Evolutionary conservation across 2,888 invertebrate species (phyloP), one percentile per base, ranked within the genome.

Genomic region (Schrankia costaestrigalis): DNA sequence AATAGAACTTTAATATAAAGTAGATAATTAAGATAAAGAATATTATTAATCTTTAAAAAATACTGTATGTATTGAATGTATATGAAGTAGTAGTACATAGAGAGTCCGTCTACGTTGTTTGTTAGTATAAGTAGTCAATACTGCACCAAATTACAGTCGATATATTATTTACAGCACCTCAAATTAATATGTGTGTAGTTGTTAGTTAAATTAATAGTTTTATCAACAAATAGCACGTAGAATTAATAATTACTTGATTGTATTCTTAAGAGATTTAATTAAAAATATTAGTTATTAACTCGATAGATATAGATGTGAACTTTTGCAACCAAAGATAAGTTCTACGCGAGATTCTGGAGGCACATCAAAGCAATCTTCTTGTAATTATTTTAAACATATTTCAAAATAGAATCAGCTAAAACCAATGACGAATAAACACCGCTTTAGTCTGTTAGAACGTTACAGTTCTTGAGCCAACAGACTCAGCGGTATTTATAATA

Each of bases 391-490:
- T 27, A 13, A 29, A 29, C 35, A 40, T 4, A 12, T 10, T 5
- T 4, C 1, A 35, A 13, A 15, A 6, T 53, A 50, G 51, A 54
- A 26, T 31, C 25, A 35, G 2, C 18, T 17, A 38, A 35, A 35
- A 19, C 10, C 31, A 41, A 51, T 58, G 29, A 42, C 40, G 41
- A 63, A 69, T 77, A 81, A 82, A 84, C 67, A 79, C 80, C 74
- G 63, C 57, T 59, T 52, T 57, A 64, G 78, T 76, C 84, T 84
- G 84, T 76, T 77, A 78, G 84, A 84, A 83, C 82, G 30, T 43
- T 14, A n/a, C 8, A 34, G 84, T 84, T 85, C 85, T 81, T 83
- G 86, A 86, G 85, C 87, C 85, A 78, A 64, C 84, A 83, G 80
- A 78, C 74, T 75, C 65, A 60, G 57, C 62, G 76, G 81, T 78